Conservation (phyloP, 2,113 vertebrate genomes). For the Pomatostomus ruficeps region DNA sequence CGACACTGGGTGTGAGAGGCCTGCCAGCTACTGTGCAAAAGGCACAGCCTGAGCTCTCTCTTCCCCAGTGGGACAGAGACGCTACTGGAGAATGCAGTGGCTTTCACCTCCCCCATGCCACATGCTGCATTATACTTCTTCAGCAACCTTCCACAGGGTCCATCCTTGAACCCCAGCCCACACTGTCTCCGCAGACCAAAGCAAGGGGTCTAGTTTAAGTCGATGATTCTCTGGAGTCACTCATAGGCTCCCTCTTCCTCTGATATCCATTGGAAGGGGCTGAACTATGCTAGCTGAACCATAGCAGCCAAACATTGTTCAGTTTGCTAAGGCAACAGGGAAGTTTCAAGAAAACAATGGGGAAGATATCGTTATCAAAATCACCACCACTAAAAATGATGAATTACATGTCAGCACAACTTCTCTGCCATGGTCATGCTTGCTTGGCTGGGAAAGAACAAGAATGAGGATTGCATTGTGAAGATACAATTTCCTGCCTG, state of each 20-base stretch:
- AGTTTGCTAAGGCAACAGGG: neutral
- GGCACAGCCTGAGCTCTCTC: too few species aligned
- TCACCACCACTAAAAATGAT: slow-evolving; percentile 28
- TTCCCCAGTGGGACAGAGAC: too few species aligned
- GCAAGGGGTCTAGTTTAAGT: neutral
- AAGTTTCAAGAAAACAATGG: neutral
- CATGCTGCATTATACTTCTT: too few species aligned
- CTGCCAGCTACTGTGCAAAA: too few species aligned
- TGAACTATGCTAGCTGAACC: neutral
- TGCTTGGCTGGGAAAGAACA: neutral
- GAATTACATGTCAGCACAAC: neutral
- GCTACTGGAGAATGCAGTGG: too few species aligned
- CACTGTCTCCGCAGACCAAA: rapidly evolving
- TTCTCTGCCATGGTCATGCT: neutral
- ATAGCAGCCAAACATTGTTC: neutral
- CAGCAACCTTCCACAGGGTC: neutral
- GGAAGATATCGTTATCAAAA: neutral
- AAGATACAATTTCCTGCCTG: neutral
- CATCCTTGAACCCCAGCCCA: neutral
- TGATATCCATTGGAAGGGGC: neutral
- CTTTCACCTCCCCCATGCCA: too few species aligned
- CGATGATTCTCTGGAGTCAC: neutral
- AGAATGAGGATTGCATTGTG: neutral
- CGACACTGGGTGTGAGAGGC: too few species aligned
- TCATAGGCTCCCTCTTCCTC: neutral